These are phyloP conservation scores for Sebastes schlegelii DNA, from an alignment of 2,113 vertebrate species.

Conservation along the genomic window DNA sequence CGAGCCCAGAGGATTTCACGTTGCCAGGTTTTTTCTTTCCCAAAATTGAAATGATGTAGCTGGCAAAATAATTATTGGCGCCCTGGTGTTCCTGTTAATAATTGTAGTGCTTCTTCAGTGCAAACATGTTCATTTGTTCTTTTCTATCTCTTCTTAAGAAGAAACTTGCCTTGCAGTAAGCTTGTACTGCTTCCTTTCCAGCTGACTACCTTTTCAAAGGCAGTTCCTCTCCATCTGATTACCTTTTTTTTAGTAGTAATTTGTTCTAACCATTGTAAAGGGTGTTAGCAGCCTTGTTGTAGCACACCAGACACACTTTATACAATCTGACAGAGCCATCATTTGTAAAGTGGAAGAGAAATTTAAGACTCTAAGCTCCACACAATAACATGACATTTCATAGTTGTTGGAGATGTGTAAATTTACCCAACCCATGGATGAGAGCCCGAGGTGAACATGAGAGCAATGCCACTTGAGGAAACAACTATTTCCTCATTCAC, in stretches of 20 bases:
- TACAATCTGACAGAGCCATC: conserved; percentile 45
- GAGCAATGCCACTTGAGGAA: conserved; percentile 26
- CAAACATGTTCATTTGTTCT: conserved; percentile 1
- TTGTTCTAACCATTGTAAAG: conserved; percentile 42
- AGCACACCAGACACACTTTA: conserved; percentile 29
- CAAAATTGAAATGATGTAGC: conserved; percentile 36
- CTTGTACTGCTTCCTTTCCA: conserved; percentile 13
- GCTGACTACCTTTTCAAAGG: conserved; percentile 39
- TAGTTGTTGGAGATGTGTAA: conserved; percentile 35
- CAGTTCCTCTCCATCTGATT: conserved; percentile 34
- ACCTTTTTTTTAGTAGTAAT: conserved; percentile 24
- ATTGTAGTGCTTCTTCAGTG: conserved; percentile 14
- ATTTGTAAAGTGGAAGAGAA: conserved; percentile 41
- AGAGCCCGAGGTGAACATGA: conserved; percentile 3
- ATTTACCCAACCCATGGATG: conserved; percentile 9
- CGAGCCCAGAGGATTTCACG: conserved; percentile 13
- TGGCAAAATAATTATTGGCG: not conserved
- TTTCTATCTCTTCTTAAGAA: not conserved
- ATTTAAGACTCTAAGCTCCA: conserved; percentile 30
- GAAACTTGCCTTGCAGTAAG: not conserved
- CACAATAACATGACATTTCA: conserved; percentile 32
- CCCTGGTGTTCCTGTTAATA: conserved; percentile 21
- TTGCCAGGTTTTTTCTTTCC: conserved; percentile 3
- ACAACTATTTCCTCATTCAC: conserved; percentile 30
- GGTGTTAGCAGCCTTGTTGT: conserved; percentile 40